Evolutionary conservation across 2,797 vertebrate species (phyloP), one percentile per base, ranked within the genome.

Genomic region (Falco concolor): DNA sequence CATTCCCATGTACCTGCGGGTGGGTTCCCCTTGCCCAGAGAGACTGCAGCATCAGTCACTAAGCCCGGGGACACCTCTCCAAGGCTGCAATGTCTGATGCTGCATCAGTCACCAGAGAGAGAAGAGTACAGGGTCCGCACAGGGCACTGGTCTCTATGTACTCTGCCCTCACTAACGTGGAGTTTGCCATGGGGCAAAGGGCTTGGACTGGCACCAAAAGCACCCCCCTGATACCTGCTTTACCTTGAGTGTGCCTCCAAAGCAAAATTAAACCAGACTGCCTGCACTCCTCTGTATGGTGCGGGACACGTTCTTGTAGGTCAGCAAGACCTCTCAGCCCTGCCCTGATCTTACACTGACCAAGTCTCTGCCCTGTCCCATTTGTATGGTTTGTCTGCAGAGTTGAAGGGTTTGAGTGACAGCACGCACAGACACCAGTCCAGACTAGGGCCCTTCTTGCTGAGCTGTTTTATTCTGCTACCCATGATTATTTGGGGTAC

Each of bases 401-500:
- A 74, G 19, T 13, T 92, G 64, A 78, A 34, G 23, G 53, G 2
- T 80, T 74, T 87, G 60, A 92, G 56, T 53, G 86, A 57, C 34
- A 87, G n/a, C 27, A 40, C 18, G n/a, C 0, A 1, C 9, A 52
- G 30, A 85, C 16, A 68, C 25, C 28, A 50, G 25, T 19, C 16
- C 57, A 84, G 77, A 12, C 40, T 53, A 25, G 10, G 30, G 32
- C 10, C 13, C 27, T 83, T 82, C 53, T 80, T 52, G 52, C 67
- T 82, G 79, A 91, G 73, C 38, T 76, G 17, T 54, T 95, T 67
- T 54, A 54, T 81, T 90, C 74, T 81, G 79, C 57, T 75, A 53
- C 45, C 49, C 69, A 32, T 12, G 6, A 64, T 78, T 95, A 89
- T 89, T 90, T 95, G 89, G 69, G n/a, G 65, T 92, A 96, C 89